Base-by-base conservation (phyloP, 2,797 vertebrate species). In the Lepilemur ruficaudatus region DNA sequence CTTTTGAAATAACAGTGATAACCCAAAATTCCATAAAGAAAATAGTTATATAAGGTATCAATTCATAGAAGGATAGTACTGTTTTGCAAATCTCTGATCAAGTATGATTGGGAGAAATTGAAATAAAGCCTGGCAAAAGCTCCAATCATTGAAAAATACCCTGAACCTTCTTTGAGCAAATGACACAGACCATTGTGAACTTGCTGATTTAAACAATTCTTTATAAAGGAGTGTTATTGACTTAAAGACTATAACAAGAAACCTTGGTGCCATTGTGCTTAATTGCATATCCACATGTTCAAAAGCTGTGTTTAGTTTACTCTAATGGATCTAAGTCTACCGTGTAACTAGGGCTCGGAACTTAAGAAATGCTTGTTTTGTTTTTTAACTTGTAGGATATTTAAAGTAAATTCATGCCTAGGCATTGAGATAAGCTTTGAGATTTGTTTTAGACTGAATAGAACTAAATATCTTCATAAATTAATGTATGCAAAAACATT, bases 321-420 rank as follows among this genome's bases (percentile, higher is more conserved):
- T 75, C 73, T 38, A 91, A 63, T 48, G 32, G 32, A 88, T 93
- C n/a, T 91, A 89, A 82, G 20, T 89, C n/a, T 95, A 59, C 55
- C 5, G 0, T 88, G 70, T 48, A 93, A 87, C 96, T 76, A 95
- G 38, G 18, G 9, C 46, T 94, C 82, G 88, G 30, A 94, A 94
- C 3, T 91, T 92, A 67, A 13, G 20, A 63, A 88, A 89, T 10
- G 89, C 28, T 52, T 55, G 10, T 76, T 83, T 84, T 86, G 7
- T 67, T 90, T 78, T 84, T 86, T 86, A 94, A 95, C 61, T 85
- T 52, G 30, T 43, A 85, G 11, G 4, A 83, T 95, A 91, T 86
- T 89, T 91, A 70, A 96, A 91, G 67, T 61, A 88, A 91, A 96
- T 75, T 95, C 41, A 86, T 96, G 63, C 59, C 75, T 11, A 43